A percentile compares a stretch with the other conserved stretches of the same genome.
Conservation (phyloP, 1,140 invertebrate genomes). For the Prorops nasuta region DNA sequence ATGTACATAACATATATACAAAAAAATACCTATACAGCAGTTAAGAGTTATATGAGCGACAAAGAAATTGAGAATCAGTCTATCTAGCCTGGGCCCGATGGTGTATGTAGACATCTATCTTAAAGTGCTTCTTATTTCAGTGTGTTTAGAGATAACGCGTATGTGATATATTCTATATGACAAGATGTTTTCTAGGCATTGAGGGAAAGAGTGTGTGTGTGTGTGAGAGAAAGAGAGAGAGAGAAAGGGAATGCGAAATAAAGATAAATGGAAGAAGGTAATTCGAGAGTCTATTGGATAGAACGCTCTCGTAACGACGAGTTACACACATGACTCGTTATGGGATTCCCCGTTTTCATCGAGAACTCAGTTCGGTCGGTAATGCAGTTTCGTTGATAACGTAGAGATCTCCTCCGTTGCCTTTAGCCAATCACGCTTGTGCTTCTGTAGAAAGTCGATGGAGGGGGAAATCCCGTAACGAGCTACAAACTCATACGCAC, state of each 20-base stretch:
- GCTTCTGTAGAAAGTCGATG: too few species aligned
- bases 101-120: conserved; percentile 55
- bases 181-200: conserved; percentile 46
- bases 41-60: conserved; percentile 43
- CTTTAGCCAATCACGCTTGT: too few species aligned
- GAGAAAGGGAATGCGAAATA: conserved; percentile 4
- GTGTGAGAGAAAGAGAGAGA: conserved; percentile 18
- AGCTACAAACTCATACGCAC: too few species aligned
- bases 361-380: too few species aligned
- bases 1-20: conserved; percentile 50
- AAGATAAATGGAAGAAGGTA: conserved; percentile 9
- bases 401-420: too few species aligned
- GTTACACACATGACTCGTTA: neutral
- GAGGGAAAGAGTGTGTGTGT: too few species aligned
- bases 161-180: conserved; percentile 59
- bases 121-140: conserved; percentile 60
- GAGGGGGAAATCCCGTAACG: too few species aligned
- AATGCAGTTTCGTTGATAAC: too few species aligned
- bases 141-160: conserved; percentile 58
- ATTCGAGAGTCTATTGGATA: neutral
- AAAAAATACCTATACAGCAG: conserved; percentile 39
- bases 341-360: too few species aligned
- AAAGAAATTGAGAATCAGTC: conserved; percentile 42
- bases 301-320: neutral
- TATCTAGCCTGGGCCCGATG: conserved; percentile 50